phyloP scores from a whole-genome alignment of 2,797 vertebrate species.

The Falco novaeseelandiae region DNA sequence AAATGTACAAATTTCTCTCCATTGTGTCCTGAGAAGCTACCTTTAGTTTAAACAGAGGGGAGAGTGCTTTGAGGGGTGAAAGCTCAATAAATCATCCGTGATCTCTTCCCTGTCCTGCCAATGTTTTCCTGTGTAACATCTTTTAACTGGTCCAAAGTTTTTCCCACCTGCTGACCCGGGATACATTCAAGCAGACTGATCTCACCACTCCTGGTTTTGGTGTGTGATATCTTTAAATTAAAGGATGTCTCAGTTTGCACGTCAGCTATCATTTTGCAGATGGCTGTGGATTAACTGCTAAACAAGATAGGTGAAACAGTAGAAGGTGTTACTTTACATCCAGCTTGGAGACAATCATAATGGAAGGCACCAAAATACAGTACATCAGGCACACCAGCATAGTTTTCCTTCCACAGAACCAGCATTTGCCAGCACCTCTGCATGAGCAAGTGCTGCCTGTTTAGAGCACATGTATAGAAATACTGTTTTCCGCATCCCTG shows the following conservation, averaged over 20 bases:
- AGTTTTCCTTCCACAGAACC: neutral
- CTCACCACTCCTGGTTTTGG: neutral
- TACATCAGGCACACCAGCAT: neutral
- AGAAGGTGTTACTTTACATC: neutral
- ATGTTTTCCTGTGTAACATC: neutral
- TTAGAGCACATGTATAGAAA: neutral
- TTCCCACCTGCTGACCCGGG: neutral
- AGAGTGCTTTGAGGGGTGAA: neutral
- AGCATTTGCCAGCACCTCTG: neutral
- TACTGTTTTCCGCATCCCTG: neutral
- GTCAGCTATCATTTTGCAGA: neutral
- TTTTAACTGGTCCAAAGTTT: neutral
- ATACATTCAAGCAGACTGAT: neutral
- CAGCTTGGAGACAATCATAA: neutral
- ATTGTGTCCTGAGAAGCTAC: neutral
- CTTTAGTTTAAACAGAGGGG: neutral
- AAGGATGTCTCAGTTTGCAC: neutral
- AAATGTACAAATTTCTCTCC: neutral
- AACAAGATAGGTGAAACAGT: neutral
- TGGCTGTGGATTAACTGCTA: neutral
- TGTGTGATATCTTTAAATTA: neutral
- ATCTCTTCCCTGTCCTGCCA: neutral
- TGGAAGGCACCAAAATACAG: neutral
- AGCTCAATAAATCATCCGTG: neutral
- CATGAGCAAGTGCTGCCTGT: neutral